These are phyloP conservation scores for Megaptera novaeangliae DNA, from an alignment of 2,113 vertebrate genomes.

Conservation along the genomic window DNA sequence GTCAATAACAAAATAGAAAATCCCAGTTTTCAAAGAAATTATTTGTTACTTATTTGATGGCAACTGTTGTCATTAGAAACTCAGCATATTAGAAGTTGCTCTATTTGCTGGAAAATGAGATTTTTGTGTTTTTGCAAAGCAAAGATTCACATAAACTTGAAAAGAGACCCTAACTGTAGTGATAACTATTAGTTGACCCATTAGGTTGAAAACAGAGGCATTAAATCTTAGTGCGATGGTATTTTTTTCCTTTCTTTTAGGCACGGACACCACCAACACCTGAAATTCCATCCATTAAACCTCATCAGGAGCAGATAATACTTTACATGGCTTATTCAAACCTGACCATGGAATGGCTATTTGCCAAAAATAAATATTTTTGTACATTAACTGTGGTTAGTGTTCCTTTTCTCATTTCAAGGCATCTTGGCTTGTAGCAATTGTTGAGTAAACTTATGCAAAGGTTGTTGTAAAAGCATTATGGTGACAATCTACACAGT, in stretches of 20 bases:
- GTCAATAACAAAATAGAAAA: not conserved
- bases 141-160: not conserved
- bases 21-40: not conserved
- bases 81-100: not conserved
- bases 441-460: not conserved
- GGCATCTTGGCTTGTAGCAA: not conserved
- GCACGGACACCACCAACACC: not conserved
- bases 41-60: constrained; percentile 2
- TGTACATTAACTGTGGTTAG: not conserved
- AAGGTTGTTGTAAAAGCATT: not conserved
- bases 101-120: constrained; percentile 7
- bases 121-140: not conserved
- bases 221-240: not conserved
- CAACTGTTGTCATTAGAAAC: not conserved
- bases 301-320: not conserved
- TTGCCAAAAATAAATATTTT: not conserved
- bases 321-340: not conserved
- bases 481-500: not conserved
- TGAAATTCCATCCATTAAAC: not conserved
- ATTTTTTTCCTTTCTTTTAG: not conserved
- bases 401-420: not conserved
- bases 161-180: not conserved
- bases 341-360: not conserved
- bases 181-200: not conserved
- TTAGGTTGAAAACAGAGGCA: not conserved